Percentiles rank a stretch among this genome's conserved stretches.
Evolutionary conservation across 35 echinoderm and acorn worm species (phyloP).

Genomic region (Eucidaris tribuloides): DNA sequence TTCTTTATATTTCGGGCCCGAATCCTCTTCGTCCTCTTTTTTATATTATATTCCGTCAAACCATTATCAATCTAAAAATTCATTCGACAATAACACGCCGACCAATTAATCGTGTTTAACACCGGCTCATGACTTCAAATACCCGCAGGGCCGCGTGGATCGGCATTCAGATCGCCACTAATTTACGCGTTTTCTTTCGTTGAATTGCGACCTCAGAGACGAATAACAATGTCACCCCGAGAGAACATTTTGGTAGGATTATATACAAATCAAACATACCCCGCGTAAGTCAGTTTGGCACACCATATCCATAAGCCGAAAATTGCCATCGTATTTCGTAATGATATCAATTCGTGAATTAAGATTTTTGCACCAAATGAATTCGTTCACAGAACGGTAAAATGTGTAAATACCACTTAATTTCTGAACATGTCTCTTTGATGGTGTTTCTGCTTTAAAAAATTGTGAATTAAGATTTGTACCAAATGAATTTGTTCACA

Average conservation of each 20-base stretch:
- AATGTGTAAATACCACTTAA: too few species aligned
- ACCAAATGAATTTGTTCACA: too few species aligned
- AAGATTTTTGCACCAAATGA: too few species aligned
- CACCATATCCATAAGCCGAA: neutral
- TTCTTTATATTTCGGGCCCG: neutral
- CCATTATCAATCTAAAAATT: too few species aligned
- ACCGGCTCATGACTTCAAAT: neutral
- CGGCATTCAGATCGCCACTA: neutral
- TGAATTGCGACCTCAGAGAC: neutral
- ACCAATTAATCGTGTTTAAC: slow-evolving; percentile 37
- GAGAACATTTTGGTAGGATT: neutral
- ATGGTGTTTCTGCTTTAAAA: too few species aligned
- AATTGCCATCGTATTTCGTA: neutral
- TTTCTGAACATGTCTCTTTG: too few species aligned
- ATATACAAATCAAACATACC: neutral
- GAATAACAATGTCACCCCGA: neutral
- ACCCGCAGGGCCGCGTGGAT: neutral
- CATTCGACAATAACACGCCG: slow-evolving; percentile 26
- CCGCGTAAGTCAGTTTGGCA: neutral
- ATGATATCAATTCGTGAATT: neutral
- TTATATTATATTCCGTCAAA: too few species aligned
- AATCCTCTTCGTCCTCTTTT: too few species aligned
- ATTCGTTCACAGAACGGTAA: too few species aligned
- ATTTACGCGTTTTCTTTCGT: slow-evolving; percentile 5
- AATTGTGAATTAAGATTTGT: too few species aligned